Evolutionary conservation across 2,797 vertebrate species (phyloP).

Genomic region (Lacerta agilis): DNA sequence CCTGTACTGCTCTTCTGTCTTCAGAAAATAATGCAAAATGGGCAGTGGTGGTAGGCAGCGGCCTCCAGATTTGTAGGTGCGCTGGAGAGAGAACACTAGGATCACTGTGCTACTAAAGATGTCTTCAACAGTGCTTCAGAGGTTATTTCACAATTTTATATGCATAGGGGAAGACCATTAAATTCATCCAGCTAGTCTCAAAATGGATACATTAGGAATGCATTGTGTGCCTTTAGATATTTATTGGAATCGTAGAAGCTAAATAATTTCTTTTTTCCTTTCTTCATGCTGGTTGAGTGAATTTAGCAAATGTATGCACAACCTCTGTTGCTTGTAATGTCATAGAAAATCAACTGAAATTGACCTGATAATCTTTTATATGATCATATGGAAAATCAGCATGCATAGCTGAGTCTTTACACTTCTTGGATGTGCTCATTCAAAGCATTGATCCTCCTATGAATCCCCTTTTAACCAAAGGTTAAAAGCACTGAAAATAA

Average conservation of each 20-base stretch:
- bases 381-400: background rate
- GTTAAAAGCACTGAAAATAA: slow-evolving; percentile 31
- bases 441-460: background rate
- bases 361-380: background rate
- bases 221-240: background rate
- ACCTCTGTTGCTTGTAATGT: background rate
- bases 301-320: background rate
- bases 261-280: no score
- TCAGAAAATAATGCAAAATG: no score
- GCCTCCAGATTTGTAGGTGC: no score
- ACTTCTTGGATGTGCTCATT: background rate
- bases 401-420: background rate
- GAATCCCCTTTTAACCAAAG: slow-evolving; percentile 9
- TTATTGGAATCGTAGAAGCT: background rate
- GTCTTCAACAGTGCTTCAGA: no score
- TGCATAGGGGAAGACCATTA: background rate
- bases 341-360: background rate
- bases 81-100: no score
- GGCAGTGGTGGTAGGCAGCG: no score
- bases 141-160: no score
- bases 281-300: background rate
- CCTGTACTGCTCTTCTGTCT: no score
- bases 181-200: background rate
- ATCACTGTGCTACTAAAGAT: no score
- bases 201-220: background rate